These are phyloP conservation scores for Mythimna pallens DNA, from an alignment of 2,888 invertebrate species.

Conservation along the genomic window DNA sequence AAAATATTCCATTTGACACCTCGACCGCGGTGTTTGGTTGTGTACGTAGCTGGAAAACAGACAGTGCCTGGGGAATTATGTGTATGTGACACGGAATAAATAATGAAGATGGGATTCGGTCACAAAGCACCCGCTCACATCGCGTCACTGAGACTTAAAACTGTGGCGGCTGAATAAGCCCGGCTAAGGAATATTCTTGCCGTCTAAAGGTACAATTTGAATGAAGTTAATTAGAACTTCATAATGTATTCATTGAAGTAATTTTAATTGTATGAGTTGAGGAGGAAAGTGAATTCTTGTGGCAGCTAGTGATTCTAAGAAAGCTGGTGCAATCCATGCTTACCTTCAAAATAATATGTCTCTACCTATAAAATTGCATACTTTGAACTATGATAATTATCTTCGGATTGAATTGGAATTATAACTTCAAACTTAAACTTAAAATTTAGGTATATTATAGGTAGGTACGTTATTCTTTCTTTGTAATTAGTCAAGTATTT, in stretches of 20 bases:
- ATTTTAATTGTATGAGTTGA: conserved; percentile 43
- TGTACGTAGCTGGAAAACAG: conserved; percentile 60
- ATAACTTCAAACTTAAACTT: no score
- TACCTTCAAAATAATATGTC: no score
- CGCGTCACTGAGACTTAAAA: conserved; percentile 71
- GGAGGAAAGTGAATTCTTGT: conserved; percentile 23
- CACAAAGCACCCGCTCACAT: conserved; percentile 72
- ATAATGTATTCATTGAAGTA: conserved; percentile 58
- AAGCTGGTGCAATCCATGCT: not conserved
- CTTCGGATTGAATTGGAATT: no score
- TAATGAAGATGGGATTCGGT: conserved; percentile 73
- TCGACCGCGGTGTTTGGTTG: conserved; percentile 42
- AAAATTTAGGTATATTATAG: no score
- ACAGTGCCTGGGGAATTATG: conserved; percentile 59
- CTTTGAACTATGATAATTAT: no score
- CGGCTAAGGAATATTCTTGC: conserved; percentile 55
- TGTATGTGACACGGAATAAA: conserved; percentile 72
- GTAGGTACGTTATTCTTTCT: no score
- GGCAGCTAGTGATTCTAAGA: not conserved
- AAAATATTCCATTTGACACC: conserved; percentile 65
- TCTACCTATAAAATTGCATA: no score
- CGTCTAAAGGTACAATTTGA: conserved; percentile 58
- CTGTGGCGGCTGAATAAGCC: conserved; percentile 71
- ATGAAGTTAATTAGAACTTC: conserved; percentile 55
- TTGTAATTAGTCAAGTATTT: no score